A percentile compares a stretch with the other conserved stretches of the same genome.
Evolutionary conservation across 2,113 vertebrate species (phyloP).

Genomic region (Callipepla squamata): DNA sequence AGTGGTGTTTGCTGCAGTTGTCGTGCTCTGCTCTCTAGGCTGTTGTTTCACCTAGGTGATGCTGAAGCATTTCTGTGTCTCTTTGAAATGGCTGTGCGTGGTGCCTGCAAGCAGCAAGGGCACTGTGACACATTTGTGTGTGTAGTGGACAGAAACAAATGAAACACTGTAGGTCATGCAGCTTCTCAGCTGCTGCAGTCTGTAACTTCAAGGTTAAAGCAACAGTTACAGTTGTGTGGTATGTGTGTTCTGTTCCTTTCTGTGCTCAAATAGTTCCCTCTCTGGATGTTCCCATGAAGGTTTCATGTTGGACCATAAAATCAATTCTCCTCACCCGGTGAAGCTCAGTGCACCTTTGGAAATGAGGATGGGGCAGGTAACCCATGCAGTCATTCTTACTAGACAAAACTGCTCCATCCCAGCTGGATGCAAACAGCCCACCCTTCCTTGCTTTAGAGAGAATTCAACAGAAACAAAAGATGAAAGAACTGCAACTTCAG

Average conservation of each 20-base stretch:
- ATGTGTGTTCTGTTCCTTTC: neutral
- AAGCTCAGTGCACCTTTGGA: neutral
- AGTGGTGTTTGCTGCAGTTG: neutral
- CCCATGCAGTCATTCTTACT: neutral
- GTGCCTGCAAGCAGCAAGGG: neutral
- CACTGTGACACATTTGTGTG: accelerated
- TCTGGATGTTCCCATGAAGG: neutral
- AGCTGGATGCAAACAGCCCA: neutral
- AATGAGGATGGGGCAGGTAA: neutral
- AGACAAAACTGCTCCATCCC: neutral
- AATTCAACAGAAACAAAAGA: neutral
- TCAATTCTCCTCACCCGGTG: neutral
- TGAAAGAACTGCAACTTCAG: neutral
- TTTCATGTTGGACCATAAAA: neutral
- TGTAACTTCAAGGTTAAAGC: neutral
- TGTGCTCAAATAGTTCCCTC: neutral
- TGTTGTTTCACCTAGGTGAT: neutral
- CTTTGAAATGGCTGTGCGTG: neutral
- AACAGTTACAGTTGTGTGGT: accelerated
- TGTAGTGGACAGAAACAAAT: neutral
- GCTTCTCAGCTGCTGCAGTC: neutral
- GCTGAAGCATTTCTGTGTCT: neutral
- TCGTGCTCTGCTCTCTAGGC: neutral
- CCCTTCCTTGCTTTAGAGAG: neutral
- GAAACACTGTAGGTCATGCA: neutral